Percentiles rank a stretch among this genome's conserved stretches.
Conservation (phyloP, 2,888 invertebrate genomes). For the Perizoma flavofasciatum region DNA sequence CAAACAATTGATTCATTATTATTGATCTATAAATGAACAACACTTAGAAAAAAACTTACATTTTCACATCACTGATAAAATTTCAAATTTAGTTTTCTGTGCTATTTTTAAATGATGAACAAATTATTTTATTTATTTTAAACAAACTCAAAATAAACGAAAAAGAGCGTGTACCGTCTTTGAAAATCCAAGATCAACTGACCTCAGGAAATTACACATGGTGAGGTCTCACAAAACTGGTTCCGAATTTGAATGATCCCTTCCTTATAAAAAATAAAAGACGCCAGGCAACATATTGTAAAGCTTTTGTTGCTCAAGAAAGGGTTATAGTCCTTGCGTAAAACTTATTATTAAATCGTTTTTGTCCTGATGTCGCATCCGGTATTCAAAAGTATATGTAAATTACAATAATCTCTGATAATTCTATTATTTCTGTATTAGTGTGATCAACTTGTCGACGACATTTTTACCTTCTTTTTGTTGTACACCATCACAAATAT, state of each 20-base stretch:
- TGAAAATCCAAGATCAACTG: constrained; percentile 70
- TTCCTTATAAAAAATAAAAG: constrained; percentile 70
- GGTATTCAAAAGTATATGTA: constrained; percentile 78
- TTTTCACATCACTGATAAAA: constrained; percentile 6
- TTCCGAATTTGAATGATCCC: constrained; percentile 79
- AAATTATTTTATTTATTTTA: constrained; percentile 1
- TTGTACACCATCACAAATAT: constrained; percentile 56
- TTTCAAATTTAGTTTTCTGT: constrained; percentile 1
- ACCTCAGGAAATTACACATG: constrained; percentile 62
- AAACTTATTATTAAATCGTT: constrained; percentile 82
- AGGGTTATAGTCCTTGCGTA: constrained; percentile 77
- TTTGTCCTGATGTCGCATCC: constrained; percentile 80
- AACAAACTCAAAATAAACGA: constrained; percentile 3
- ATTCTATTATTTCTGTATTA: constrained; percentile 80
- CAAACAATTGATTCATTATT: too few species aligned
- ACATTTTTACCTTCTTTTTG: constrained; percentile 52
- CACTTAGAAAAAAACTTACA: neutral
- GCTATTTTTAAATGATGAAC: constrained; percentile 7
- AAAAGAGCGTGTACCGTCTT: constrained; percentile 60
- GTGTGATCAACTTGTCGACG: constrained; percentile 77
- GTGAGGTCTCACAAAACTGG: constrained; percentile 68
- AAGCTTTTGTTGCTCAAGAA: constrained; percentile 76
- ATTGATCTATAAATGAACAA: too few species aligned
- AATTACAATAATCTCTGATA: constrained; percentile 81
- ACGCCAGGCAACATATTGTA: constrained; percentile 78